Base-by-base conservation (phyloP, 2,113 vertebrate species). In the Grus americana region DNA sequence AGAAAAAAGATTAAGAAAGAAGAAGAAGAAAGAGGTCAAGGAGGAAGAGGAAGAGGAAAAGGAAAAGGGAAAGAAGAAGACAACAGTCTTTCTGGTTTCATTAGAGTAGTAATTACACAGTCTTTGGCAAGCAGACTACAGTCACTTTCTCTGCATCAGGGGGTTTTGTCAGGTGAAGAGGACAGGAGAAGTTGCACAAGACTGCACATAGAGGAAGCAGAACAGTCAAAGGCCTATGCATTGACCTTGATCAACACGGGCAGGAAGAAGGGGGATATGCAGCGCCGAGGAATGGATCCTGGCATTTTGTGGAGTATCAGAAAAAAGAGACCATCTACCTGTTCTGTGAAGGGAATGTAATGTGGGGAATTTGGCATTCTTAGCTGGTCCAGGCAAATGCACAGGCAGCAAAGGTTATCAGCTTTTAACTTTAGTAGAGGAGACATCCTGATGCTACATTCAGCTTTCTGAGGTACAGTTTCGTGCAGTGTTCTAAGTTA, bases 191-290 rank as follows among this genome's bases (percentile, higher is more conserved):
- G 23, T 13, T 70, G 24, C 19, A 27, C 24, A 80, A 63, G 24
- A 30, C 2, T 0, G 0, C 20, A 47, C 0, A 0, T 0, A 61
- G 23, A 71, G 21, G 19, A 70, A 62, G 15, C 58, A 57, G 46
- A 15, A 65, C 22, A 36, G 24, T 46, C 62, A 83, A 58, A 15
- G 24, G 36, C 21, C 40, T 68, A 65, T 1, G 1, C 16, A 34
- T 10, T 68, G 49, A 79, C 44, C 11, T 87, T 72, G n/a, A 75
- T 36, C 47, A 87, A 62, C 5, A 66, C 22, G 78, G 47, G 27
- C 57, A 85, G 29, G 36, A 11, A 79, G 42, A 75, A 79, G n/a
- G 10, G 34, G 18, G 11, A 47, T 26, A 70, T 24, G 55, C 1
- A 75, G 9, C 15, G 36, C 21, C 17, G n/a, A 74, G 5, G 32